These are phyloP conservation scores for Ischnus inquisitorius DNA, from an alignment of 2,888 invertebrate genomes.

Conservation along the genomic window DNA sequence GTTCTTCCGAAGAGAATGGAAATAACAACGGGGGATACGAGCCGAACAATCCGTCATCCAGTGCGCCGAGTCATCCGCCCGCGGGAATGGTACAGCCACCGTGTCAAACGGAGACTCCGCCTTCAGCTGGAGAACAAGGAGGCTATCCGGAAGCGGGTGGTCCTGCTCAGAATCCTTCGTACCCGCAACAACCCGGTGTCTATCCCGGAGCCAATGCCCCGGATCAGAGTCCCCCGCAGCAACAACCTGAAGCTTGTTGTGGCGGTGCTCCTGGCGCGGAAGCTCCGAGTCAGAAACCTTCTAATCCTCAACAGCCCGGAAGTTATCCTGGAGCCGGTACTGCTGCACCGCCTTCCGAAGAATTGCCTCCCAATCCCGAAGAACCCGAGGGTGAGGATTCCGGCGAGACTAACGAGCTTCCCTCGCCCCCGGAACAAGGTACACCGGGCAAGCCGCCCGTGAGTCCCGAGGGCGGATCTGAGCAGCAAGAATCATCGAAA, in stretches of 20 bases:
- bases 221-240: slow-evolving; percentile 36
- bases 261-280: slow-evolving; percentile 68
- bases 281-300: slow-evolving; percentile 58
- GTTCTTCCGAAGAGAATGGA: not conserved
- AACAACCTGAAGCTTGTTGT: slow-evolving; percentile 65
- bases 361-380: slow-evolving; percentile 43
- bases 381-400: slow-evolving; percentile 33
- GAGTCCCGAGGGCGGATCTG: slow-evolving; percentile 13
- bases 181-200: slow-evolving; percentile 64
- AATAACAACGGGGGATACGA: not conserved
- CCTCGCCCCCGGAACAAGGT: slow-evolving; percentile 54
- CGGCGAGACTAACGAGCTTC: slow-evolving; percentile 13
- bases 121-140: slow-evolving; percentile 62
- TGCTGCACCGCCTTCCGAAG: slow-evolving; percentile 7
- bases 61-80: slow-evolving; percentile 9
- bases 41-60: slow-evolving; percentile 18
- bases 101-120: slow-evolving; percentile 47
- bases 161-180: slow-evolving; percentile 31
- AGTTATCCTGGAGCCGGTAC: slow-evolving; percentile 51
- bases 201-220: slow-evolving; percentile 68
- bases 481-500: slow-evolving; percentile 34
- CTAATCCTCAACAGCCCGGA: slow-evolving; percentile 72
- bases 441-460: slow-evolving; percentile 65
- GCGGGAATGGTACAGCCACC: slow-evolving; percentile 50
- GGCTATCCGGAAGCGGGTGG: slow-evolving; percentile 61